phyloP scores from a whole-genome alignment of 2,113 vertebrate genomes.

The Perognathus longimembris region DNA sequence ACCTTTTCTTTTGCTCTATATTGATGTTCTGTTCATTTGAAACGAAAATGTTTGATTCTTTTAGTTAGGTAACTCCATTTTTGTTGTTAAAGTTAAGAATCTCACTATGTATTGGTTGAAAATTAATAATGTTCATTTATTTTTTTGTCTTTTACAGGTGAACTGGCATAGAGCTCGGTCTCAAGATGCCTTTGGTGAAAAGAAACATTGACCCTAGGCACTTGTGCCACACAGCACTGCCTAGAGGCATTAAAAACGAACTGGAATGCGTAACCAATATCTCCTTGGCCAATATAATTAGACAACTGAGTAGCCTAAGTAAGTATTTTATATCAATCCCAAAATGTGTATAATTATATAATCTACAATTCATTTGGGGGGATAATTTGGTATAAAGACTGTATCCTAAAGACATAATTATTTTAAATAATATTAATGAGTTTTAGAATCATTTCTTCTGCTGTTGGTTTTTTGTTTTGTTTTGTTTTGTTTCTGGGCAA shows the following conservation, averaged over 20 bases:
- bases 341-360: neutral
- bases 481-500: neutral
- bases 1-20: neutral
- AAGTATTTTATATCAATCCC: slow-evolving; percentile 84
- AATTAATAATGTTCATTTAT: slow-evolving; percentile 37
- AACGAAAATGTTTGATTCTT: slow-evolving; percentile 35
- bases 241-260: slow-evolving; percentile 97
- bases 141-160: slow-evolving; percentile 83
- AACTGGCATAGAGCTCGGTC: slow-evolving; percentile 81
- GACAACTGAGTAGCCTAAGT: slow-evolving; percentile 99
- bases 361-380: neutral
- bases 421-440: slow-evolving; percentile 54
- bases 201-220: slow-evolving; percentile 99
- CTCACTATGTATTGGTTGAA: slow-evolving; percentile 1
- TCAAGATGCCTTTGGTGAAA: slow-evolving; percentile 97
- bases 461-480: neutral
- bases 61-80: slow-evolving; percentile 27
- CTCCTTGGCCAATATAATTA: slow-evolving; percentile 98
- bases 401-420: neutral
- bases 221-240: slow-evolving; percentile 97
- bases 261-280: slow-evolving; percentile 99
- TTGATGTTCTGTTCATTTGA: slow-evolving; percentile 40
- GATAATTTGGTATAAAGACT: neutral
- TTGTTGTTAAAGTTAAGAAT: slow-evolving; percentile 17
- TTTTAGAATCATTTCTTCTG: slow-evolving; percentile 31